A percentile compares a stretch with the other conserved stretches of the same genome.
Conservation (phyloP, 2,888 invertebrate genomes). For the Brachyopa scutellaris region DNA sequence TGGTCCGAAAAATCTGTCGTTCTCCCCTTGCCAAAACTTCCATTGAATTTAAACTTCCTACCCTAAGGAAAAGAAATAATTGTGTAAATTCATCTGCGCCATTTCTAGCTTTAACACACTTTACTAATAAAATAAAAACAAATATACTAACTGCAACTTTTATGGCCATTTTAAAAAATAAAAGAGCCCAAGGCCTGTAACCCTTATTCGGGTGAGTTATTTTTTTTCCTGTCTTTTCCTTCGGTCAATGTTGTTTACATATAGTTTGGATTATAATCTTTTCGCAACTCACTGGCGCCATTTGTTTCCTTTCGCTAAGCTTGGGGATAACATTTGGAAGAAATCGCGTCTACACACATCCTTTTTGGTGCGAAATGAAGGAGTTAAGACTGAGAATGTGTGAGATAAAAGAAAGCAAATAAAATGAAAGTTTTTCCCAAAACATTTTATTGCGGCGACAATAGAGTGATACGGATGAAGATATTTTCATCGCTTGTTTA, state of each 20-base stretch:
- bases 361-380: slow-evolving; percentile 10
- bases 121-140: no score
- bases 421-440: slow-evolving; percentile 31
- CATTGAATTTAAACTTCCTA: no score
- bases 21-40: no score
- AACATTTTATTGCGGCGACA: slow-evolving; percentile 45
- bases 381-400: slow-evolving; percentile 30
- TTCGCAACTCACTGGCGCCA: slow-evolving; percentile 41
- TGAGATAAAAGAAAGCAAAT: slow-evolving; percentile 25
- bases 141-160: slow-evolving; percentile 18
- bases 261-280: slow-evolving; percentile 25
- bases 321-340: slow-evolving; percentile 14
- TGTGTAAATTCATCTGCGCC: no score
- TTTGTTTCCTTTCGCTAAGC: slow-evolving; percentile 25
- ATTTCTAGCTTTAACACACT: no score
- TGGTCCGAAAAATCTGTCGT: no score
- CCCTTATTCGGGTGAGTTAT: slow-evolving; percentile 6
- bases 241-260: slow-evolving; percentile 35
- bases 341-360: slow-evolving; percentile 26
- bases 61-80: no score
- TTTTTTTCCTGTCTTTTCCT: no score
- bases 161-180: background rate
- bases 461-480: slow-evolving; percentile 1
- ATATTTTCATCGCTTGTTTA: slow-evolving; percentile 11
- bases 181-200: background rate